These are phyloP conservation scores for Caenorhabditis panamensis DNA, from an alignment of 2,888 invertebrate genomes.

Conservation along the genomic window DNA sequence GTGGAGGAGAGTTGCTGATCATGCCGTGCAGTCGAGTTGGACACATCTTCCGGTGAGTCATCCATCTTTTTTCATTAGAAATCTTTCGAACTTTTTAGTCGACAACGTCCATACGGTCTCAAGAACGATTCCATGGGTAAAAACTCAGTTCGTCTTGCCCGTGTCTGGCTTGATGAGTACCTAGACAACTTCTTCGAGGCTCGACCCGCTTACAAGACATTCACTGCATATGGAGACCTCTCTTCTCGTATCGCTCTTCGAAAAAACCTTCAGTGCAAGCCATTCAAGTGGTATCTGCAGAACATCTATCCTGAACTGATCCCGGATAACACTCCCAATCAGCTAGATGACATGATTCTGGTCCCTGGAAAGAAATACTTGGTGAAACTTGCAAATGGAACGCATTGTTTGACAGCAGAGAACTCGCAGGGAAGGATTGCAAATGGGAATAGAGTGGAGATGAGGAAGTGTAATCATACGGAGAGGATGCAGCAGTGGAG, in stretches of 20 bases:
- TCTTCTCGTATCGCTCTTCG: constrained; percentile 88
- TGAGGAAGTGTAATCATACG: constrained; percentile 53
- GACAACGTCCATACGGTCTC: constrained; percentile 89
- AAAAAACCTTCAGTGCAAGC: constrained; percentile 91
- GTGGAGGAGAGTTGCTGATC: constrained; percentile 92
- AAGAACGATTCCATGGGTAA: constrained; percentile 89
- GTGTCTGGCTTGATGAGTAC: constrained; percentile 98
- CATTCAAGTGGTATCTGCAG: constrained; percentile 94
- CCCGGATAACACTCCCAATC: constrained; percentile 84
- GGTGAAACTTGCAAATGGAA: constrained; percentile 64
- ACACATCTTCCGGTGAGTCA: constrained; percentile 93
- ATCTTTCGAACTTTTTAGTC: constrained; percentile 27
- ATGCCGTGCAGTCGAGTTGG: constrained; percentile 96
- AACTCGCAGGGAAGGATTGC: constrained; percentile 59
- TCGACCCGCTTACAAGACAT: constrained; percentile 64
- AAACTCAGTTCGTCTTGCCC: constrained; percentile 93
- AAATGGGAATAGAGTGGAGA: constrained; percentile 61
- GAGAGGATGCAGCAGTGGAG: constrained; percentile 64
- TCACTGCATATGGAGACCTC: constrained; percentile 91
- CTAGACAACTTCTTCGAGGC: constrained; percentile 84
- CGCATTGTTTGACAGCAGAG: constrained; percentile 68
- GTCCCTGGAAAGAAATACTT: constrained; percentile 65
- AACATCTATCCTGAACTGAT: constrained; percentile 97
- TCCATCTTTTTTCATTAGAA: no score
- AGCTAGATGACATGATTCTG: constrained; percentile 50